Base-by-base conservation (phyloP, 2,113 vertebrate genomes). In the Neodon shergylaensis region DNA sequence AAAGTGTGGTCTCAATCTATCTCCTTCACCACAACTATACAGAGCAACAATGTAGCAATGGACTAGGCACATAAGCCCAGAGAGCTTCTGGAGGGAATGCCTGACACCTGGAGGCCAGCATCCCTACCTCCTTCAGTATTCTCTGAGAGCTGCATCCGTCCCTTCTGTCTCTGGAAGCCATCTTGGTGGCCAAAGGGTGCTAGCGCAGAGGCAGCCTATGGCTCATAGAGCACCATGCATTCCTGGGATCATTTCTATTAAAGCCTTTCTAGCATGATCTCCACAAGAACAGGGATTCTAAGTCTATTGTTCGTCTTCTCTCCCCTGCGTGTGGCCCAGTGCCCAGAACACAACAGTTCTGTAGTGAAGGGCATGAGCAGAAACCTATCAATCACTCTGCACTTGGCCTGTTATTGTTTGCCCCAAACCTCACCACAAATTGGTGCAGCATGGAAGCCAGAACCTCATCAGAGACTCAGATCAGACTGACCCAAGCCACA, bases 201-300 rank as follows among this genome's bases (percentile, higher is more conserved):
- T 5, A 0, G 2, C 5, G 1, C 68, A 79, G 44, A 91, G n/a
- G 49, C 31, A 31, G 42, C 22, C 31, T 9, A 11, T 74, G 54
- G 33, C 26, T 47, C 13, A 2, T 19, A 39, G 65, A 28, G 24
- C 22, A 19, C 36, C 89, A 11, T 0, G 6, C 3, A 31, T 31
- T 7, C 6, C 33, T 17, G 7, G 22, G 36, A 63, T n/a, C 28
- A 42, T 72, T 47, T 66, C 61, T 28, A 2, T 8, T 36, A 10
- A 63, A 12, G 7, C 7, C 31, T 72, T 31, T 87, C 79, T 0
- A 61, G 44, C 19, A 1, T 1, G 13, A 92, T 58, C 74, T 19
- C 16, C 68, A 21, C 21, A 24, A n/a, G 14, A 76, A 16, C 21
- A 12, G 17, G 2, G 47, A 49, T 3, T 65, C 63, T 0, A 0